Base-by-base conservation (phyloP, 2,888 invertebrate genomes). In the Melipona bicolor region DNA sequence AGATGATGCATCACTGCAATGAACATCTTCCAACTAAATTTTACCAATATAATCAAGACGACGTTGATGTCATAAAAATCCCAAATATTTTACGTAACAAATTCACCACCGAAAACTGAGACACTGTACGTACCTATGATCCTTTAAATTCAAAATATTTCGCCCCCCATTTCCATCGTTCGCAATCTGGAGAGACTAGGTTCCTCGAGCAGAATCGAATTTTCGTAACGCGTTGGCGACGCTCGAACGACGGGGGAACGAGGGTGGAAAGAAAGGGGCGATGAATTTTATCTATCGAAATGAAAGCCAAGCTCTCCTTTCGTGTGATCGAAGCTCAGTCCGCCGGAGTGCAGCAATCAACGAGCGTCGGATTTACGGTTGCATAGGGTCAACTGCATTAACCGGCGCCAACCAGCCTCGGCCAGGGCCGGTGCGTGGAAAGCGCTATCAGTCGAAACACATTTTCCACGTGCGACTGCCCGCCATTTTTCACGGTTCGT, bases 381-480 rank as follows among this genome's bases (percentile, higher is more conserved):
- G 82, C 86, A 86, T 85, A 88, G 85, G 85, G 80, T 89, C 83
- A 89, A 89, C 89, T 89, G 80, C 82, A 88, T 89, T 89, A 89
- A 87, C 82, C 67, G 82, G 79, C 74, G 82, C 69, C 82, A 86
- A 87, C 82, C 76, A 81, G 72, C 36, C 71, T 67, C 9, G 65
- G 79, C 50, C 36, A 62, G 77, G 59, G 70, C 68, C 74, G 64
- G 68, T 73, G 83, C 77, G 72, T 81, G 67, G 68, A 78, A 89
- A 89, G 87, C 83, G 87, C 88, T 89, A 89, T 89, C 89, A 87
- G 87, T 87, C 89, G 89, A 89, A 89, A 89, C 89, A 89, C 88
- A 88, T 89, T 89, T 89, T 89, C 89, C 88, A 89, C 89, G 88
- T 89, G 87, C 87, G 89, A 89, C 89, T 89, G 89, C 89, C 88